Percentiles rank a stretch among this genome's conserved stretches.
Evolutionary conservation across 1,140 invertebrate genomes (phyloP).

Genomic region (Saccostrea glomerata): DNA sequence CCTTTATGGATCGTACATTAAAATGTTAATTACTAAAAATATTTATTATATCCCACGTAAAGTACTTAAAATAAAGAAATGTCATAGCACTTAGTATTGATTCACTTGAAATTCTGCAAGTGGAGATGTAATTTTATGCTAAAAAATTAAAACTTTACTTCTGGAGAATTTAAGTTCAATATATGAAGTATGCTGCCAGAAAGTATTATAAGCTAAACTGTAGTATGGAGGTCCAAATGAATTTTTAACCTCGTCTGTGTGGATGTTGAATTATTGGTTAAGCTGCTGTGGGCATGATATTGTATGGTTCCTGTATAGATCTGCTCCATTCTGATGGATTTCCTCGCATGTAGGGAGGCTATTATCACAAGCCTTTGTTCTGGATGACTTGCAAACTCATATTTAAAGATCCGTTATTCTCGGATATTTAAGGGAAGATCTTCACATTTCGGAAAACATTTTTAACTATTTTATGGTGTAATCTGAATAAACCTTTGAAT

Average conservation of each 20-base stretch:
- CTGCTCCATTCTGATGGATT: not conserved
- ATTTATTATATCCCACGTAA: too few relatives aligned
- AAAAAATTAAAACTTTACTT: too few relatives aligned
- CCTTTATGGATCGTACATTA: too few relatives aligned
- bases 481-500: too few relatives aligned
- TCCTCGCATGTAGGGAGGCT: not conserved
- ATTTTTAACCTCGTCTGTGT: not conserved
- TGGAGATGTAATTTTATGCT: too few relatives aligned
- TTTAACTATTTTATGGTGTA: not conserved
- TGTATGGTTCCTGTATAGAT: not conserved
- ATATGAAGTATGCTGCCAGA: too few relatives aligned
- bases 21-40: too few relatives aligned
- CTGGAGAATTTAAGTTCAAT: too few relatives aligned
- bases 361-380: not conserved
- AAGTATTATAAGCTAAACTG: too few relatives aligned
- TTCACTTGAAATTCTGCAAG: too few relatives aligned
- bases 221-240: not conserved
- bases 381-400: slow-evolving; percentile 15
- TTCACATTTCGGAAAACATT: not conserved
- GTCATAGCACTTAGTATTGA: too few relatives aligned
- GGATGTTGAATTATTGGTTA: not conserved
- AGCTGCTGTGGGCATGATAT: not conserved
- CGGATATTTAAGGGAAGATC: not conserved
- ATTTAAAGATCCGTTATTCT: not conserved
- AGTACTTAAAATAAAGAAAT: too few relatives aligned